Evolutionary conservation across 2,888 invertebrate genomes (phyloP), one percentile per base, ranked within the genome.

Genomic region (Camptogramma bilineatum): DNA sequence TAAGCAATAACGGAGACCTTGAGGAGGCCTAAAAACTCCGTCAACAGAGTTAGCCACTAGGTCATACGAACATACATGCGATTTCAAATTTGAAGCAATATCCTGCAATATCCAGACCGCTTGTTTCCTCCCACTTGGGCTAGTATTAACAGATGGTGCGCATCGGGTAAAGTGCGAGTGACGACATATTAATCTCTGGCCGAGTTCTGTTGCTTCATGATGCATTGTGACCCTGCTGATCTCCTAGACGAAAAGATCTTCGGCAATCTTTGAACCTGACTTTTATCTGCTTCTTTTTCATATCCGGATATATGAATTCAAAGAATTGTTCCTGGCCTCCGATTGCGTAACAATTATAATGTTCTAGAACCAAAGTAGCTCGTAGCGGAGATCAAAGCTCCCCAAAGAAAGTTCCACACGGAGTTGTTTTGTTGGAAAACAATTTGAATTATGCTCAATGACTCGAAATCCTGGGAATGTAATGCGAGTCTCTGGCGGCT

Each of bases 151-250:
- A 77, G 75, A 71, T 73, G 76, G 72, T 66, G 69, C 73, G 72
- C 75, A 70, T 71, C 75, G 75, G 77, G 73, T 76, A 79, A 75
- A 79, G 80, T 82, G 86, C 80, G 75, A 79, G 80, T 83, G 86
- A 83, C 82, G 86, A 87, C 83, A 82, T 84, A 83, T 84, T 87
- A 87, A 87, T 87, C 84, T 85, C 82, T 76, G 78, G 75, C 69
- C 52, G 73, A 77, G 73, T 72, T 80, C 52, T 53, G 51, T 51
- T 47, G 75, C 53, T 65, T 50, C 17, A 31, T 66, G 55, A 59
- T 52, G 62, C 66, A 62, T 55, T 50, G 34, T 13, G 59, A 44
- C 58, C 13, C 52, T 31, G 17, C 18, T 60, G 7, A 44, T 44
- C 17, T 44, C 4, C 5, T 17, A 44, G 44, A 44, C n/a, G n/a